These are phyloP conservation scores for Crepidodera aurea DNA, from an alignment of 2,888 invertebrate species.

Conservation along the genomic window DNA sequence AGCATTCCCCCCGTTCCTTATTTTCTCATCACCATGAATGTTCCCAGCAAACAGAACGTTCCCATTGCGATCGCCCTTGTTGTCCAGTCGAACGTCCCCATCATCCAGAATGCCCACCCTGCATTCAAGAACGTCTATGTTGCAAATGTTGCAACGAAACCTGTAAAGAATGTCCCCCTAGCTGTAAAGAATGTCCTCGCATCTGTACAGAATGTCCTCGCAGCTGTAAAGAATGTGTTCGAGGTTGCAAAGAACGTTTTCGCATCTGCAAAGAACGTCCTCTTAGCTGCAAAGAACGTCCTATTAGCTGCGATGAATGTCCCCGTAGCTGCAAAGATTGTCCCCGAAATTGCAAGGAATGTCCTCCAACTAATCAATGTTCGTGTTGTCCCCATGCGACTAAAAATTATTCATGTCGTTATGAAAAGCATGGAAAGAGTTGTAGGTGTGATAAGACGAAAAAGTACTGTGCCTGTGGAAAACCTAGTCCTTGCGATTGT, in stretches of 20 bases:
- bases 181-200: neutral
- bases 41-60: neutral
- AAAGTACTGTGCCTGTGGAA: conserved; percentile 42
- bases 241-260: neutral
- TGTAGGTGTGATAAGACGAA: neutral
- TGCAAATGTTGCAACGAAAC: neutral
- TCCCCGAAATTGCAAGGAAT: neutral
- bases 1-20: neutral
- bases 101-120: neutral
- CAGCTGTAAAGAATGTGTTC: neutral
- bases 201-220: neutral
- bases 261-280: conserved; percentile 10
- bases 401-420: neutral
- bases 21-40: neutral
- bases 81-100: neutral
- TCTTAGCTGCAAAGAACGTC: neutral
- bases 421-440: neutral
- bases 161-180: conserved; percentile 2
- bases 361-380: neutral
- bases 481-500: conserved; percentile 42
- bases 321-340: conserved; percentile 14
- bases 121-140: neutral
- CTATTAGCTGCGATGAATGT: neutral
- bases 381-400: neutral
- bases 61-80: neutral